Evolutionary conservation across 2,113 vertebrate species (phyloP).

Genomic region (Bombycilla garrulus): DNA sequence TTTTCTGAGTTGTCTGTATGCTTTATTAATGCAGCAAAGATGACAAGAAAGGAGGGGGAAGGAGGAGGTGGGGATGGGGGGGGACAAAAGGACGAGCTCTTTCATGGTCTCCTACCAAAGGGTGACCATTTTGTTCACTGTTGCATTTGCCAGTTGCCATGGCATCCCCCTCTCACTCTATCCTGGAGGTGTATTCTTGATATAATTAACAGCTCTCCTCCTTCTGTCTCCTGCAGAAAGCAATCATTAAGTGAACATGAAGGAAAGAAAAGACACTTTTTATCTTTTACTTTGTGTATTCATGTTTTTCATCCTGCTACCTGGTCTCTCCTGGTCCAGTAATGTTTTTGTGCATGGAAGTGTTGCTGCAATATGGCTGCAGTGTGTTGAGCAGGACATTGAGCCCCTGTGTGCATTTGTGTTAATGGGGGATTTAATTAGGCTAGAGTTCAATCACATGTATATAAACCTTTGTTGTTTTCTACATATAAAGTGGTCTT

Average conservation of each 20-base stretch:
- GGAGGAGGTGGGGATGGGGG: conserved; percentile 7
- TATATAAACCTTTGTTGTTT: not conserved
- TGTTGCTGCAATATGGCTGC: not conserved
- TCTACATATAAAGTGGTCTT: not conserved
- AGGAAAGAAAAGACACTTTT: conserved; percentile 45
- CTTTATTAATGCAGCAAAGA: conserved; percentile 41
- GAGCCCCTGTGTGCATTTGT: not conserved
- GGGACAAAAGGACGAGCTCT: conserved; percentile 28
- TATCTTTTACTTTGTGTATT: not conserved
- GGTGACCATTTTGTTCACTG: conserved; percentile 70
- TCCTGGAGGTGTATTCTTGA: conserved; percentile 72
- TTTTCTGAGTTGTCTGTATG: conserved; percentile 46
- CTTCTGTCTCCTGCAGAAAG: conserved; percentile 78
- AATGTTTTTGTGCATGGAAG: not conserved
- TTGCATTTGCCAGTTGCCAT: conserved; percentile 82
- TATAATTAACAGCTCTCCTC: conserved; percentile 82
- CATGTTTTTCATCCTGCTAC: not conserved
- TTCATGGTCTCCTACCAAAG: conserved; percentile 45
- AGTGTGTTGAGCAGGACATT: not conserved
- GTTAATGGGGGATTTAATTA: not conserved
- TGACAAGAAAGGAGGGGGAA: not conserved
- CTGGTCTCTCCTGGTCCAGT: not conserved
- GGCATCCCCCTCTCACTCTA: conserved; percentile 75
- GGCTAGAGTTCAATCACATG: not conserved
- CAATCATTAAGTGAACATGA: conserved; percentile 71